Conservation (phyloP, 2,888 invertebrate genomes). For the Steinernema carpocapsae region DNA sequence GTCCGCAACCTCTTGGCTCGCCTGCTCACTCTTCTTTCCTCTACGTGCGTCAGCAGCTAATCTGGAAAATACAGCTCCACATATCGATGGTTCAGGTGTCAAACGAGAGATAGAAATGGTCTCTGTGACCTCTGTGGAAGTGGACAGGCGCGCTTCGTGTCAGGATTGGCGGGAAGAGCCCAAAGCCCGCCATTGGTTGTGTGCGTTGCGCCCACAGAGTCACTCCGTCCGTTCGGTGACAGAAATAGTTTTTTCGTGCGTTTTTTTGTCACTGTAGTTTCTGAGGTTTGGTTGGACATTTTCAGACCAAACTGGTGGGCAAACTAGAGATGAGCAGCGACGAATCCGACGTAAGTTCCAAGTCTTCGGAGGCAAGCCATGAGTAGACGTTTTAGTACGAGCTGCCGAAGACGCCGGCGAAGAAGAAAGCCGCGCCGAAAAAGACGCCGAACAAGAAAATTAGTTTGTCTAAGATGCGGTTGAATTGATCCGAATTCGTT, state of each 20-base stretch:
- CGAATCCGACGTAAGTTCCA: conserved; percentile 8
- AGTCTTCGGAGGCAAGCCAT: not conserved
- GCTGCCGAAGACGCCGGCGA: not conserved
- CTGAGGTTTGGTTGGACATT: not conserved
- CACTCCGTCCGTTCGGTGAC: not conserved
- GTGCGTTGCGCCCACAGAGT: conserved; percentile 2
- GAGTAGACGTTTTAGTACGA: not conserved
- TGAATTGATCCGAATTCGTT: not conserved
- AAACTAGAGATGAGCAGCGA: conserved; percentile 11
- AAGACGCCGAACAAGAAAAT: conserved; percentile 29
- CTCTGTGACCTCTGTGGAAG: not conserved
- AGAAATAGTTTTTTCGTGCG: not conserved
- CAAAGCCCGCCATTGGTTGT: conserved; percentile 11
- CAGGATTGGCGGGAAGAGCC: conserved; percentile 26
- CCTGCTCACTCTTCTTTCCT: too few relatives aligned
- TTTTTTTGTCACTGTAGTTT: not conserved
- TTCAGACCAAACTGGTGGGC: not conserved
- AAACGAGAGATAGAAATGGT: not conserved
- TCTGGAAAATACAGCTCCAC: too few relatives aligned
- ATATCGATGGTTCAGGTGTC: not conserved
- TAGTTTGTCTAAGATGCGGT: not conserved
- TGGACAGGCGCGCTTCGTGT: not conserved
- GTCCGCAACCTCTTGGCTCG: too few relatives aligned
- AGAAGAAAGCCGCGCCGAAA: conserved; percentile 27
- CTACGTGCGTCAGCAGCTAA: too few relatives aligned